phyloP scores from a whole-genome alignment of 2,888 invertebrate genomes.

The Andrena flavipes region DNA sequence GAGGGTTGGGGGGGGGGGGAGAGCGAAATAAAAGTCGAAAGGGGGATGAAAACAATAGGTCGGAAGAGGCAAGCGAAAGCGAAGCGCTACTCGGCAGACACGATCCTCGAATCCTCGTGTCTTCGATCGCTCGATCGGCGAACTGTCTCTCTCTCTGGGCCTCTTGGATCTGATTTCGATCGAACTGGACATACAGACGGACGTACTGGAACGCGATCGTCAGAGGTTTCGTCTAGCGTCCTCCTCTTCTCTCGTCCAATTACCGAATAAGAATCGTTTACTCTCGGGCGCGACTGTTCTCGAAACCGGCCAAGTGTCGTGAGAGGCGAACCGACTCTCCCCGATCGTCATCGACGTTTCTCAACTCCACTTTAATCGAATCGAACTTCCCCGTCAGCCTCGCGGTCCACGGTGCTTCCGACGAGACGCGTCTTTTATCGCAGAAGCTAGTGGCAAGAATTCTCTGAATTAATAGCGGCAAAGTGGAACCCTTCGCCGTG shows the following conservation, averaged over 20 bases:
- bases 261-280: background rate
- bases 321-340: slow-evolving; percentile 27
- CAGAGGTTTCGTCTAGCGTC: background rate
- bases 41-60: slow-evolving; percentile 12
- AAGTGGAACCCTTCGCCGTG: slow-evolving; percentile 23
- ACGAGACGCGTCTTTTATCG: background rate
- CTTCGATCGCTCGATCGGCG: background rate
- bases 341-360: slow-evolving; percentile 37
- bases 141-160: background rate
- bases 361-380: slow-evolving; percentile 31
- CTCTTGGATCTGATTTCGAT: background rate
- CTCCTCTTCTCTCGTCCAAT: background rate
- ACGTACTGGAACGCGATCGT: slow-evolving; percentile 4
- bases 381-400: slow-evolving; percentile 29
- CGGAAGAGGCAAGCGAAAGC: slow-evolving; percentile 55
- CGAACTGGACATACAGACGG: slow-evolving; percentile 45
- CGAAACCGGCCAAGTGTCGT: background rate
- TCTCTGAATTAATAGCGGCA: too few species aligned
- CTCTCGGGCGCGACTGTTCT: background rate
- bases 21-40: slow-evolving; percentile 22
- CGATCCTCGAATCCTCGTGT: slow-evolving; percentile 30
- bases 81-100: slow-evolving; percentile 42
- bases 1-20: background rate
- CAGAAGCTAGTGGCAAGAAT: background rate
- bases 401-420: slow-evolving; percentile 38